phyloP scores from a whole-genome alignment of 2,888 invertebrate genomes.

The Leptarthrus brevirostris region DNA sequence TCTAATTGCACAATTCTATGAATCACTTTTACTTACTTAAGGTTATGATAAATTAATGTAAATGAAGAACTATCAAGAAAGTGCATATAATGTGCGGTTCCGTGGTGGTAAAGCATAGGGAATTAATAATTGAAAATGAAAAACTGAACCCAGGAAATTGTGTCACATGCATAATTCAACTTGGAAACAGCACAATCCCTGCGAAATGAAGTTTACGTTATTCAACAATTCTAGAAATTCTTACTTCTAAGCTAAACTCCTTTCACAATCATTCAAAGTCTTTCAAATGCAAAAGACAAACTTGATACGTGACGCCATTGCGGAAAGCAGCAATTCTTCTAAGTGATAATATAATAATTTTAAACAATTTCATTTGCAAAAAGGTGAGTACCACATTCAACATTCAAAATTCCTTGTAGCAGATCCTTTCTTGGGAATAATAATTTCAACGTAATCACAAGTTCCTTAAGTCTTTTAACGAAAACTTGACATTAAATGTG shows the following conservation, averaged over 20 bases:
- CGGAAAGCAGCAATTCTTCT: slow-evolving; percentile 17
- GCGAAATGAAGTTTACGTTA: slow-evolving; percentile 1
- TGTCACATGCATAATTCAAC: slow-evolving; percentile 7
- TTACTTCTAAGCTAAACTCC: background rate
- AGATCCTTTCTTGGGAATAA: background rate
- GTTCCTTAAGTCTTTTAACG: slow-evolving; percentile 14
- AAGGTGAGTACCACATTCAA: background rate
- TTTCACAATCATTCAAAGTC: slow-evolving; percentile 38
- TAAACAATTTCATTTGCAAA: slow-evolving; percentile 8
- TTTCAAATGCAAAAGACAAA: slow-evolving; percentile 4
- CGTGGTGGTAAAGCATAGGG: background rate
- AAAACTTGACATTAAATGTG: slow-evolving; percentile 38
- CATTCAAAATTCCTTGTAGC: background rate
- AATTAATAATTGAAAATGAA: slow-evolving; percentile 17
- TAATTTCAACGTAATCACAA: slow-evolving; percentile 31
- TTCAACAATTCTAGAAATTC: background rate
- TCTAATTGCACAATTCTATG: background rate
- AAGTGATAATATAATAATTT: slow-evolving; percentile 39
- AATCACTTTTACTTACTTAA: background rate
- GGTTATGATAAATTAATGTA: background rate
- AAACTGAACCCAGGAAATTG: slow-evolving; percentile 14
- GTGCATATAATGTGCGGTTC: background rate
- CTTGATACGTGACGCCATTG: background rate
- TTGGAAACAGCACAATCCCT: background rate
- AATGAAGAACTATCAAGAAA: background rate